Evolutionary conservation across 2,888 invertebrate species (phyloP).

Genomic region (Drosophila eohydei): DNA sequence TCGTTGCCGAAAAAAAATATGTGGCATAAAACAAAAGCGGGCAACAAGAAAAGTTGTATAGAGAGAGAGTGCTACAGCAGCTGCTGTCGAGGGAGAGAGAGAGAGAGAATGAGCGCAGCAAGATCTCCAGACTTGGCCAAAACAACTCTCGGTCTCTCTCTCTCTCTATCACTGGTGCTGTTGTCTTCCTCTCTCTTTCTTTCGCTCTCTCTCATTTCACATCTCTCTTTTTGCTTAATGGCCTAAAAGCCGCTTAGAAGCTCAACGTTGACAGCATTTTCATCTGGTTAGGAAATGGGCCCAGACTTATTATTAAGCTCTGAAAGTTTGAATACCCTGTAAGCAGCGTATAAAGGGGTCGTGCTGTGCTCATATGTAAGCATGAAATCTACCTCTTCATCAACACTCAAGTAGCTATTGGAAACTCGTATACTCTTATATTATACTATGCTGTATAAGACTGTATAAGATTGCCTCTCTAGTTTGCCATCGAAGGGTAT

Average conservation of each 20-base stretch:
- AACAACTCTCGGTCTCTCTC: constrained; percentile 24
- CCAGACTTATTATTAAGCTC: constrained; percentile 36
- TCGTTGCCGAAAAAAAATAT: constrained; percentile 55
- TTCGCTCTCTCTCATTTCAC: not conserved
- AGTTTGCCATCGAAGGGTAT: not conserved
- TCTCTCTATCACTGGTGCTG: constrained; percentile 7
- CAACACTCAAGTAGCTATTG: no score
- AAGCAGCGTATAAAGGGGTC: not conserved
- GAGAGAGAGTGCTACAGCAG: constrained; percentile 23
- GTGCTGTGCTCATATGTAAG: not conserved
- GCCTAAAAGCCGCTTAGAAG: constrained; percentile 72
- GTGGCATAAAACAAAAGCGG: constrained; percentile 65
- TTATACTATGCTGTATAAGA: not conserved
- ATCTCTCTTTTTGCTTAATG: constrained; percentile 38
- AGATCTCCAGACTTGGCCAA: constrained; percentile 27
- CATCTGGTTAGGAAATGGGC: constrained; percentile 59
- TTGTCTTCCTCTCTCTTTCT: constrained; percentile 25
- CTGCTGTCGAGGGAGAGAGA: constrained; percentile 19
- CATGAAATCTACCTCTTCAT: not conserved
- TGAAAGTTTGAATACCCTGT: constrained; percentile 38
- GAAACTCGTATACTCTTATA: constrained; percentile 1
- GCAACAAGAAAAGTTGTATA: constrained; percentile 65
- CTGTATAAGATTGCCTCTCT: not conserved
- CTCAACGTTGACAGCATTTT: constrained; percentile 57
- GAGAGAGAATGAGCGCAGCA: constrained; percentile 23